These are phyloP conservation scores for Thunnus thynnus DNA, from an alignment of 2,113 vertebrate species.

Conservation along the genomic window DNA sequence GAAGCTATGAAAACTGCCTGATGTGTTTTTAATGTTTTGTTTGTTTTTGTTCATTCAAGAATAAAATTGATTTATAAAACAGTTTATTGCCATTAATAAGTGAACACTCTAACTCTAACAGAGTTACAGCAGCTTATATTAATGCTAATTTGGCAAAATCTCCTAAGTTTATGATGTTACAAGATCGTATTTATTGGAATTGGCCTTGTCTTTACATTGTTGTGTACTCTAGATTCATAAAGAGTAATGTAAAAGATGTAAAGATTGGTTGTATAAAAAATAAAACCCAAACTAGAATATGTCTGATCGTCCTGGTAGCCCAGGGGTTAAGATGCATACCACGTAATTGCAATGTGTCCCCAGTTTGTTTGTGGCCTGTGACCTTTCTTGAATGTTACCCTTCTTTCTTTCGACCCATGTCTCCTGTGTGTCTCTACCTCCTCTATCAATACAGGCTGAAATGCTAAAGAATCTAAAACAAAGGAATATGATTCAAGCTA, in stretches of 20 bases:
- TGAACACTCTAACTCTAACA: no score
- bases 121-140: no score
- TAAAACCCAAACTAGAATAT: neutral
- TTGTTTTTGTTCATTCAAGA: no score
- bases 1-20: no score
- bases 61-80: no score
- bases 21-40: no score
- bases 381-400: neutral
- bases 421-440: neutral
- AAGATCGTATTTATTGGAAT: no score
- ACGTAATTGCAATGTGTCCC: neutral
- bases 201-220: no score
- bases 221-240: no score
- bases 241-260: neutral
- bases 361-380: neutral
- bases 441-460: neutral
- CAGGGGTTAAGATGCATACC: neutral
- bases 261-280: neutral
- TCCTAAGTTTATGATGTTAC: no score
- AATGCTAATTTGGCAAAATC: no score
- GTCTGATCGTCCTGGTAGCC: neutral
- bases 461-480: slow-evolving; percentile 7
- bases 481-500: slow-evolving; percentile 3
- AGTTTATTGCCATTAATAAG: no score
- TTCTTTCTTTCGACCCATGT: neutral